phyloP scores from a whole-genome alignment of 2,797 vertebrate genomes.

The Sebastes hubbsi region DNA sequence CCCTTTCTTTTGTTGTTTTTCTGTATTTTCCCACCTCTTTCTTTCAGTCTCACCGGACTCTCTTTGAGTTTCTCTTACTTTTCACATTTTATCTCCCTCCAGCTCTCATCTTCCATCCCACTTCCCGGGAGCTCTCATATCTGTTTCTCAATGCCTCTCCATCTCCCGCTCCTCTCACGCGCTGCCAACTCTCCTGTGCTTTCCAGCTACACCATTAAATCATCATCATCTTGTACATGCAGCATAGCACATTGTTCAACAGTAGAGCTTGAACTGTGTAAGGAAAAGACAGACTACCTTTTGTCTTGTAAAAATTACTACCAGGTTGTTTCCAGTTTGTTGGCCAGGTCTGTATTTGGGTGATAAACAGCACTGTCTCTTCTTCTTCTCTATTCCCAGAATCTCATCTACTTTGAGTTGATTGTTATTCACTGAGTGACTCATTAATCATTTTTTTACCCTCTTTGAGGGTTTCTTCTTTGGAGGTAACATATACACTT shows the following conservation, averaged over 20 bases:
- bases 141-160: constrained; percentile 36
- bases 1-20: not conserved
- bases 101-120: not conserved
- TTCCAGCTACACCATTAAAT: constrained; percentile 62
- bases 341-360: constrained; percentile 61
- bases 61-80: constrained; percentile 10
- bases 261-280: constrained; percentile 39
- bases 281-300: constrained; percentile 76
- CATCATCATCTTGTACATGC: constrained; percentile 56
- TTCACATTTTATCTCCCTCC: not conserved
- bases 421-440: constrained; percentile 39
- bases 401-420: constrained; percentile 42
- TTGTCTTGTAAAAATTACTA: constrained; percentile 79
- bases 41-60: not conserved
- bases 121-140: constrained; percentile 27
- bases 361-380: constrained; percentile 64
- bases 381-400: constrained; percentile 53
- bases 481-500: constrained; percentile 26
- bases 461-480: constrained; percentile 35
- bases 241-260: constrained; percentile 36
- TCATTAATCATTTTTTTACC: constrained; percentile 50
- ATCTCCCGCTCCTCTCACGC: constrained; percentile 1
- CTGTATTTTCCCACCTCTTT: not conserved
- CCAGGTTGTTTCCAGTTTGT: constrained; percentile 73
- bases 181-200: constrained; percentile 37